Base-by-base conservation (phyloP, 2,113 vertebrate species). In the Protobothrops flavoviridis region DNA sequence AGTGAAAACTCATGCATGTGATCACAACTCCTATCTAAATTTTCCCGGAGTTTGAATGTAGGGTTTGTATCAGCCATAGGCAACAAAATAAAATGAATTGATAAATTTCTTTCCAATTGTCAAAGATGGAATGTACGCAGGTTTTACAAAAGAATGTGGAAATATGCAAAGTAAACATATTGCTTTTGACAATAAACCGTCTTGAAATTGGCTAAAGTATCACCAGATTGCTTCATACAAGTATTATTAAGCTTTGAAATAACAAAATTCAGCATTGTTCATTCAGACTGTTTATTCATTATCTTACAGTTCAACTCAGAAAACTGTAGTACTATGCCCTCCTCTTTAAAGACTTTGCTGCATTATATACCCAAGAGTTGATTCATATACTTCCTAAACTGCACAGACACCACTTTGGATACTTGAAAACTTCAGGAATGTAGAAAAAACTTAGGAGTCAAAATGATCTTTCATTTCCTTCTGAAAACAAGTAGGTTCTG, bases 51-150 rank as follows among this genome's bases (percentile, higher is more conserved):
- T 96, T 95, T 94, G 85, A 96, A 93, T 92, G 86, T 91, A 94
- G 90, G 93, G 89, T 86, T 94, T 95, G 95, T 93, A 94, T 94
- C 87, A 87, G 93, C 95, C 95, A 95, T 91, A 95, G 96, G 94
- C 90, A 93, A 93, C 94, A 96, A 96, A 96, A 97, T 92, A 95
- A 96, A 96, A 96, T 96, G 96, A 96, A 96, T 96, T 96, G 96
- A 93, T 94, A 96, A 94, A 96, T 97, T 95, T 97, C 95, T 92
- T 96, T 95, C 93, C 95, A 95, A 85, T 96, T 96, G 94, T 89
- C 94, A 93, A 96, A 93, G 92, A 95, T 57, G 92, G 92, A 95
- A 94, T 92, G 88, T 92, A 96, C 93, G 93, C 91, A 95, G 90
- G 17, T 55, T 94, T 96, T 92, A 88, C 91, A 96, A 95, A 95